Conservation (phyloP, 2,888 invertebrate genomes). For the Melikaiella ostensackeni region DNA sequence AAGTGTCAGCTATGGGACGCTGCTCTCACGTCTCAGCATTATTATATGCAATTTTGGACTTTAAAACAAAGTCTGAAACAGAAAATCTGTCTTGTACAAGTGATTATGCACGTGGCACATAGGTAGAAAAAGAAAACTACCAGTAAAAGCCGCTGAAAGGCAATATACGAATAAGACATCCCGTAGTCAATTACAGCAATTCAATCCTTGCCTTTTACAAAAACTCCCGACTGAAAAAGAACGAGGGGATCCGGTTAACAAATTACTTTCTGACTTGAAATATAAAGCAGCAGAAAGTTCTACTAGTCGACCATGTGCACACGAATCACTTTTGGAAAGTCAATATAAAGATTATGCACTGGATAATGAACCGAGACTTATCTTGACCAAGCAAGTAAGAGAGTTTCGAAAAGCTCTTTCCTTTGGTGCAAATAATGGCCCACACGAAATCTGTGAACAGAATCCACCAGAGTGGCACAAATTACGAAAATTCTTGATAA, state of each 20-base stretch:
- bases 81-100: neutral
- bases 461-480: neutral
- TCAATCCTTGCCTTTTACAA: too few relatives aligned
- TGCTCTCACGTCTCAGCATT: neutral
- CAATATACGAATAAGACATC: too few relatives aligned
- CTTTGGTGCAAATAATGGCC: neutral
- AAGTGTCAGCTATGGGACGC: too few relatives aligned
- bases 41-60: constrained; percentile 13
- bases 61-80: neutral
- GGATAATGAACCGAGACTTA: neutral
- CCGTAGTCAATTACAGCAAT: too few relatives aligned
- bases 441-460: neutral
- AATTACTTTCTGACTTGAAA: neutral
- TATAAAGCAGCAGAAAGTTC: neutral
- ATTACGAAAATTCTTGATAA: neutral
- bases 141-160: too few relatives aligned
- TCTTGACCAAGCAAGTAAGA: neutral
- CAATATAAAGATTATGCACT: constrained; percentile 4
- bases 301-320: neutral
- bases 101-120: neutral
- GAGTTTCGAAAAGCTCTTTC: neutral
- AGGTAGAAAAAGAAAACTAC: too few relatives aligned
- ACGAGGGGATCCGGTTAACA: neutral
- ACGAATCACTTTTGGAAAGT: neutral
- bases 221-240: too few relatives aligned